phyloP scores from a whole-genome alignment of 2,797 vertebrate genomes.

The Peromyscus aztecus region DNA sequence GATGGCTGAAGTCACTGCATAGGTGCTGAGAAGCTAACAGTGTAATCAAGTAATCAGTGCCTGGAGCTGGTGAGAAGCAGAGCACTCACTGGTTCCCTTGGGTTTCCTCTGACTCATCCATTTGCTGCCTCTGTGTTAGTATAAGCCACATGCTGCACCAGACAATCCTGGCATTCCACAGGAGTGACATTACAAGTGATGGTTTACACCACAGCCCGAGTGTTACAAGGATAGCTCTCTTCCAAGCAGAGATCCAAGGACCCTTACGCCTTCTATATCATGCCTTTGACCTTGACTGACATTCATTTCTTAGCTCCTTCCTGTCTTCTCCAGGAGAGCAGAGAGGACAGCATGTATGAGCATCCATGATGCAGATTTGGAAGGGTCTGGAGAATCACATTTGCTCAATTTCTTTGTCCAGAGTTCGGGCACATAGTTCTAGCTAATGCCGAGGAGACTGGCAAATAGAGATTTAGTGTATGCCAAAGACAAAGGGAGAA shows the following conservation, averaged over 20 bases:
- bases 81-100: neutral
- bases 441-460: neutral
- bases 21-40: slow-evolving; percentile 57
- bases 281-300: neutral
- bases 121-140: neutral
- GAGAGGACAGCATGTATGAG: neutral
- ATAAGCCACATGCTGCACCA: neutral
- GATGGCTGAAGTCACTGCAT: slow-evolving; percentile 35
- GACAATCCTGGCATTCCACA: neutral
- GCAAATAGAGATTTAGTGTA: neutral
- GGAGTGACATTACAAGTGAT: neutral
- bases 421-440: neutral
- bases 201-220: neutral
- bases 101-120: neutral
- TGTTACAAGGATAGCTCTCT: neutral
- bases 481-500: neutral
- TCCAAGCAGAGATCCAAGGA: neutral
- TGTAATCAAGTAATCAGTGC: slow-evolving; percentile 39
- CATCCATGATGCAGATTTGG: neutral
- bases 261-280: neutral
- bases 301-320: neutral
- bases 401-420: neutral
- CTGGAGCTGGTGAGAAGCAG: neutral
- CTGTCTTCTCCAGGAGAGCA: neutral
- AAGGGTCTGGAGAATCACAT: neutral